A percentile compares a stretch with the other conserved stretches of the same genome.
Evolutionary conservation across 2,113 vertebrate species (phyloP).

Genomic region (Hemibagrus wyckioides): DNA sequence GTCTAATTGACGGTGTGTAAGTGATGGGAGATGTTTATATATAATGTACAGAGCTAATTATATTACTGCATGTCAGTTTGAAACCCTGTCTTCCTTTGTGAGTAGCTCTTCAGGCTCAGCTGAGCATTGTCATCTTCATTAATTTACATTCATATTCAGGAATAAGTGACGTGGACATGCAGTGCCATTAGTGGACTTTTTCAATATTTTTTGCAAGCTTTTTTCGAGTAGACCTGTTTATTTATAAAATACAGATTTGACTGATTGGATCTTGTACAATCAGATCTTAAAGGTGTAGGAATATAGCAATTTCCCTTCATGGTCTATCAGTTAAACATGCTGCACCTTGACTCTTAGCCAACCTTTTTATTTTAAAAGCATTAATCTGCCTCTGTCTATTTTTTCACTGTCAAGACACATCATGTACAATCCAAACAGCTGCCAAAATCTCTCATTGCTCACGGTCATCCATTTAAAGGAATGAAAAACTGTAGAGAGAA

Average conservation of each 20-base stretch:
- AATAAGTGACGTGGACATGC: not conserved
- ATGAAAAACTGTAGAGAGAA: constrained; percentile 66
- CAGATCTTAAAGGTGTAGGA: not conserved
- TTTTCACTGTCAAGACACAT: constrained; percentile 40
- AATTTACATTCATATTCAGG: not conserved
- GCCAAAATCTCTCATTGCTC: constrained; percentile 70
- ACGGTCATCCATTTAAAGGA: constrained; percentile 65
- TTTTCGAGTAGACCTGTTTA: not conserved
- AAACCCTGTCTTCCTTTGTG: not conserved
- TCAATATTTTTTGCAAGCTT: not conserved
- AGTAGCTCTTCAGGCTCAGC: not conserved
- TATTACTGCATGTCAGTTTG: not conserved
- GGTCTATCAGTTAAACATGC: constrained; percentile 1
- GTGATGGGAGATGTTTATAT: not conserved
- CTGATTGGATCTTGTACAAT: constrained; percentile 2
- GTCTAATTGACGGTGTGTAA: not conserved
- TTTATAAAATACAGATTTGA: constrained; percentile 21
- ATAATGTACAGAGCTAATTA: not conserved
- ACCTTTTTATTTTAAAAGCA: constrained; percentile 32
- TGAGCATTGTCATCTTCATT: not conserved
- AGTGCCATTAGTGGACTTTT: not conserved
- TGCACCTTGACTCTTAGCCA: constrained; percentile 15
- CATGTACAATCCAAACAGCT: constrained; percentile 66
- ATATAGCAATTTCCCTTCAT: constrained; percentile 1
- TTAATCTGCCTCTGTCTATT: constrained; percentile 39